Percentiles rank a stretch among this genome's conserved stretches.
Evolutionary conservation across 2,888 invertebrate species (phyloP).

Genomic region (Ectemnius continuus): DNA sequence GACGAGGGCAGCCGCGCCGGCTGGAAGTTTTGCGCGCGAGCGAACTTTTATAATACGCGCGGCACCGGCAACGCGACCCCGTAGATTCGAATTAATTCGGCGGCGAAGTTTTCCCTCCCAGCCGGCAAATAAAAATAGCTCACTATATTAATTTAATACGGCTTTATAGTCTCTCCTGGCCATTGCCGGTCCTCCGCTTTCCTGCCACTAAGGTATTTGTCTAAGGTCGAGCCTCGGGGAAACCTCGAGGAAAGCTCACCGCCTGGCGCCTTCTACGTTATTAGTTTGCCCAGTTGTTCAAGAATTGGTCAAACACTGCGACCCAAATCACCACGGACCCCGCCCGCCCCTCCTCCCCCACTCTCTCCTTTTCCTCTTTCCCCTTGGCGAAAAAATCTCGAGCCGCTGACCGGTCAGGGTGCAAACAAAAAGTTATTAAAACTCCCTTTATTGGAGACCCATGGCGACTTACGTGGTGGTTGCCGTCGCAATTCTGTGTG

Average conservation of each 20-base stretch:
- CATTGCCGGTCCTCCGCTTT: neutral
- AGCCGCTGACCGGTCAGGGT: conserved; percentile 16
- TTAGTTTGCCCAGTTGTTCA: conserved; percentile 56
- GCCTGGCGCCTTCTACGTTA: conserved; percentile 46
- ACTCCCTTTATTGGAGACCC: conserved; percentile 46
- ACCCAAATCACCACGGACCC: conserved; percentile 47
- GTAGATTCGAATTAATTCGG: conserved; percentile 72
- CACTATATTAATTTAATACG: conserved; percentile 67
- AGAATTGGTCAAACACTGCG: conserved; percentile 63
- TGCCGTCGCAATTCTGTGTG: conserved; percentile 24
- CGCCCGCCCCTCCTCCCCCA: neutral
- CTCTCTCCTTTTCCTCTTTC: neutral
- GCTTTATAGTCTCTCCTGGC: conserved; percentile 37
- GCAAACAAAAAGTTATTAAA: conserved; percentile 54
- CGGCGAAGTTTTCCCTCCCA: conserved; percentile 63
- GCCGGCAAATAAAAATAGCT: conserved; percentile 67
- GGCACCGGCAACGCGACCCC: conserved; percentile 35
- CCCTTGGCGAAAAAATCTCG: conserved; percentile 25
- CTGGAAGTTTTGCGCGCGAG: conserved; percentile 16
- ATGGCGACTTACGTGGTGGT: neutral
- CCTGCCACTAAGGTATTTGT: conserved; percentile 6
- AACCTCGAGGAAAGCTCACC: neutral
- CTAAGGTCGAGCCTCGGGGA: neutral
- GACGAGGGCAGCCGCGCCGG: conserved; percentile 23
- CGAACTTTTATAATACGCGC: conserved; percentile 64